Base-by-base conservation (phyloP, 2,113 vertebrate species). In the Daubentonia madagascariensis region DNA sequence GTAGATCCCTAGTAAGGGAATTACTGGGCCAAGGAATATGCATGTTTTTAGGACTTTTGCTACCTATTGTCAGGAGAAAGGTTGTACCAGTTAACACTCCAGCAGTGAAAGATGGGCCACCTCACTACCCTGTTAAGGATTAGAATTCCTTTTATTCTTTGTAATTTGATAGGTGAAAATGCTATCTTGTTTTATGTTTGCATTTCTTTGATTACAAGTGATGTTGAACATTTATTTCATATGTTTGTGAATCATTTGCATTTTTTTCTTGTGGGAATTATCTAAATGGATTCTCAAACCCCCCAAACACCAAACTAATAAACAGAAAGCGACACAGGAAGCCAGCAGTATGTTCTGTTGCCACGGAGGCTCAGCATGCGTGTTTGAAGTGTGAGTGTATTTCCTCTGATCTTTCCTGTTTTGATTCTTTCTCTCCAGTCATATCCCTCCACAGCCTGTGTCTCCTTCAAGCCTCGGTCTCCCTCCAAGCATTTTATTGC, bases 191-290 rank as follows among this genome's bases (percentile, higher is more conserved):
- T 92, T 93, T 79, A 8, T 75, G 84, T 96, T 95, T 96, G 94
- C 79, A 72, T 95, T 91, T 96, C 85, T 97, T 96, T 97, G 97
- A 97, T 97, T 98, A 80, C 45, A 85, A 90, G 63, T 70, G 90
- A 92, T 90, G 75, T 59, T 0, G 40, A 96, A 90, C 92, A 90
- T 80, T 96, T 95, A 91, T 94, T 94, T 97, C 91, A n/a, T 79
- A 75, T 75, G 83, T 94, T 97, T 96, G 52, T 28, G 63, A 92
- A n/a, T 54, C 65, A 81, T 96, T 98, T 97, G 91, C 91, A 78
- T 94, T 73, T 91, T 95, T 86, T 81, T n/a, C 73, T 94, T 89
- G 50, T 85, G 94, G 94, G 86, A 96, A 92, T 94, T 89, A 45
- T 89, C 76, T 54, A 28, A 93, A 50, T 50, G 73, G 43, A 75